Conservation (phyloP, 2,113 vertebrate species). For the Chascanopsetta lugubris region DNA sequence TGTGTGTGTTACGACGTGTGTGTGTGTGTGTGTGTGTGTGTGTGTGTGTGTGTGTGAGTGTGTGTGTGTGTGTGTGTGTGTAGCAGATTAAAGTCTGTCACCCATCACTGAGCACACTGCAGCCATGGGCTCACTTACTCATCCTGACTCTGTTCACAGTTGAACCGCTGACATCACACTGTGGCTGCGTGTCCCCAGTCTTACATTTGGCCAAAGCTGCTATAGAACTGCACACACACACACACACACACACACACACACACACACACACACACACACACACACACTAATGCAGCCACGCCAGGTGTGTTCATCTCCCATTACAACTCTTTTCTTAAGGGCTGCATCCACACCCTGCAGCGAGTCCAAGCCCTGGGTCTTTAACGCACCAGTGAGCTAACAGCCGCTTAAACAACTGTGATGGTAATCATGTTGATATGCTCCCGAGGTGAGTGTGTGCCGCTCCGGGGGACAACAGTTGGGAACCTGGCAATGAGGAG, state of each 20-base stretch:
- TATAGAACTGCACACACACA: background rate
- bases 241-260: background rate
- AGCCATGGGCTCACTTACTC: constrained; percentile 51
- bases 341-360: background rate
- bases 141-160: constrained; percentile 41
- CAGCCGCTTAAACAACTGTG: background rate
- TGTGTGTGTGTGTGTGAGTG: constrained; percentile 1
- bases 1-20: background rate
- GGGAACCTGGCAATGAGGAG: background rate
- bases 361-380: background rate
- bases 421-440: background rate
- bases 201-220: constrained; percentile 7
- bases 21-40: background rate
- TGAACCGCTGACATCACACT: constrained; percentile 28
- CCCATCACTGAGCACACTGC: constrained; percentile 53
- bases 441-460: background rate
- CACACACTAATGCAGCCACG: background rate
- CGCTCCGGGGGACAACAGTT: constrained; percentile 1
- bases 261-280: constrained; percentile 4
- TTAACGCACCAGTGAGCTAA: background rate
- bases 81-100: constrained; percentile 55
- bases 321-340: background rate
- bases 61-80: constrained; percentile 15
- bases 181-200: constrained; percentile 5
- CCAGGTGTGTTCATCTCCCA: background rate